Percentiles rank a stretch among this genome's conserved stretches.
Evolutionary conservation across 2,888 invertebrate species (phyloP).

Genomic region (Agrochola lychnidis): DNA sequence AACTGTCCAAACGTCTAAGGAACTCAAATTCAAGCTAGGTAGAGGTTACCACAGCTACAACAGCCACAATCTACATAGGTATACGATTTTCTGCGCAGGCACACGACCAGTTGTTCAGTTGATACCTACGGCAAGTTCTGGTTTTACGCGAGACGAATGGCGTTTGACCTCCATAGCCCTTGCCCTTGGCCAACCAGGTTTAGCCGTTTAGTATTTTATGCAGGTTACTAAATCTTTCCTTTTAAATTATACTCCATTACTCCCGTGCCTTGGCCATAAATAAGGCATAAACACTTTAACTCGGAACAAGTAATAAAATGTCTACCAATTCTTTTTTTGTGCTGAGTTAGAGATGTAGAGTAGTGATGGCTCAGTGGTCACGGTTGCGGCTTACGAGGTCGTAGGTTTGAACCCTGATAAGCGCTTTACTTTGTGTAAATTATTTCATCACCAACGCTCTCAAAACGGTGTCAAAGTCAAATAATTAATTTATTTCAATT

Average conservation of each 20-base stretch:
- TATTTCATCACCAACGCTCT: too few relatives aligned
- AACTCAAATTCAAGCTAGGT: conserved; percentile 9
- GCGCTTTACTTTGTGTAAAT: too few relatives aligned
- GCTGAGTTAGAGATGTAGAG: too few relatives aligned
- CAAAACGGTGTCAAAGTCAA: too few relatives aligned
- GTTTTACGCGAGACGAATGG: conserved; percentile 61
- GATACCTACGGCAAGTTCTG: conserved; percentile 50
- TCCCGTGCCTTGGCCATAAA: background rate
- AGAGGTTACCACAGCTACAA: background rate
- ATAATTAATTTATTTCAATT: too few relatives aligned
- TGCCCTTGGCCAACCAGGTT: conserved; percentile 44
- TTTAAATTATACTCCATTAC: background rate
- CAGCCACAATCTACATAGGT: background rate
- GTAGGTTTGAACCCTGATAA: too few relatives aligned
- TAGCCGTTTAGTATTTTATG: conserved; percentile 33
- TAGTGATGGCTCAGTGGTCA: too few relatives aligned
- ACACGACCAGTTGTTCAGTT: conserved; percentile 47
- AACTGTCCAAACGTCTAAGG: background rate
- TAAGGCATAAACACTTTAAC: background rate
- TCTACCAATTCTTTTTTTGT: too few relatives aligned
- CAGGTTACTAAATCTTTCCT: background rate
- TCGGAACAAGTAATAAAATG: background rate
- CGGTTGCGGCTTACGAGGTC: too few relatives aligned
- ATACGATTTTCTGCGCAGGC: conserved; percentile 17
- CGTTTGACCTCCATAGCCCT: conserved; percentile 57